Percentiles rank a stretch among this genome's conserved stretches.
Evolutionary conservation across 2,797 vertebrate species (phyloP).

Genomic region (Fistularia tabacaria): DNA sequence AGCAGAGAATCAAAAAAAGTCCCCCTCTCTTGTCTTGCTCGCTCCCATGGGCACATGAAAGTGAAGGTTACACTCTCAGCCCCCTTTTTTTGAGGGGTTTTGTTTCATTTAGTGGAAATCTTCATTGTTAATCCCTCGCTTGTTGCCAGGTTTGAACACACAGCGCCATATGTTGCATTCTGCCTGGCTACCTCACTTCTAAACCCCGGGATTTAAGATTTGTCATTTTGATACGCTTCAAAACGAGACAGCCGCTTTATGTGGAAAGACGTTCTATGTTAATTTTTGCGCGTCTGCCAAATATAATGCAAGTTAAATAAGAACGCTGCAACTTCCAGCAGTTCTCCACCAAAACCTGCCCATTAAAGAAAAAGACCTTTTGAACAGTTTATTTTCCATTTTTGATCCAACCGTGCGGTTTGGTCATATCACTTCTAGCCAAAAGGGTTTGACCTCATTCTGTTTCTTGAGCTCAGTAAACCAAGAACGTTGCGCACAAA

Average conservation of each 20-base stretch:
- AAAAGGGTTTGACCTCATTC: constrained; percentile 4
- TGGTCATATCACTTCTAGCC: constrained; percentile 2
- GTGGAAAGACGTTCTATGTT: too few relatives aligned
- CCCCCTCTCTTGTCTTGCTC: constrained; percentile 51
- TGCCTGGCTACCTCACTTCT: constrained; percentile 25
- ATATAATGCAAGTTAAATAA: too few relatives aligned
- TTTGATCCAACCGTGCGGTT: background rate
- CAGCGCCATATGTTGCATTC: constrained; percentile 53
- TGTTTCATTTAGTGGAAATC: constrained; percentile 59
- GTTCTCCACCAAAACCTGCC: too few relatives aligned
- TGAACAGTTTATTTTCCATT: too few relatives aligned
- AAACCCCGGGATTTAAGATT: too few relatives aligned
- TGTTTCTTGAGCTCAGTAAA: constrained; percentile 6
- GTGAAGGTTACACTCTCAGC: constrained; percentile 71
- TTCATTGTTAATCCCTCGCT: constrained; percentile 49
- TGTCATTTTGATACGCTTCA: background rate
- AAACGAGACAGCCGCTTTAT: background rate
- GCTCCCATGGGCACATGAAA: constrained; percentile 69
- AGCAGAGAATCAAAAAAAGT: constrained; percentile 54
- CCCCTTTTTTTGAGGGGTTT: constrained; percentile 49
- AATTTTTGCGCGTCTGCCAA: background rate
- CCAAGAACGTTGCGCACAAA: background rate
- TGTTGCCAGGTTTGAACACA: constrained; percentile 59
- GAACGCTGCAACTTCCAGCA: too few relatives aligned
- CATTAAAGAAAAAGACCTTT: too few relatives aligned